Conservation (phyloP, 2,797 vertebrate species). For the Labroides dimidiatus region DNA sequence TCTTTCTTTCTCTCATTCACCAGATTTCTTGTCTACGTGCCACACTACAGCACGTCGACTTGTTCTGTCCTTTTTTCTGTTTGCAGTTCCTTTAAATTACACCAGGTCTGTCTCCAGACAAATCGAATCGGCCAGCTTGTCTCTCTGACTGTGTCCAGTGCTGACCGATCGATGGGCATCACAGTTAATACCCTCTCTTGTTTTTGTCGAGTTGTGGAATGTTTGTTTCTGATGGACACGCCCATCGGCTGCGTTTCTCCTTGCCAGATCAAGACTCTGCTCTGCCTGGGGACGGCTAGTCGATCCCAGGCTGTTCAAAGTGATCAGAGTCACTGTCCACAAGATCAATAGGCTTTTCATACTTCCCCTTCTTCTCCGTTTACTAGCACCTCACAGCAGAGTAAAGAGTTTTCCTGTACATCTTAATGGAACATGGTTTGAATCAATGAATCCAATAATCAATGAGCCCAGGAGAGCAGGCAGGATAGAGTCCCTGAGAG, state of each 20-base stretch:
- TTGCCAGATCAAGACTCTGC: conserved; percentile 50
- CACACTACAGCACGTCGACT: conserved; percentile 64
- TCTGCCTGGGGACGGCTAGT: conserved; percentile 59
- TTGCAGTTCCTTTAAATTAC: conserved; percentile 64
- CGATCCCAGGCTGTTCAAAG: conserved; percentile 76
- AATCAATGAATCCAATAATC: conserved; percentile 76
- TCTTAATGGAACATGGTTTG: conserved; percentile 55
- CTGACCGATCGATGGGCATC: conserved; percentile 74
- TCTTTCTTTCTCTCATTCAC: conserved; percentile 37
- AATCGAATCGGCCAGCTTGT: conserved; percentile 68
- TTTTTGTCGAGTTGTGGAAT: conserved; percentile 74
- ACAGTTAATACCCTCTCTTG: conserved; percentile 76
- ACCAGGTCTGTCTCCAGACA: conserved; percentile 56
- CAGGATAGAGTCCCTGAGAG: conserved; percentile 50
- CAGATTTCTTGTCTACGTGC: conserved; percentile 46
- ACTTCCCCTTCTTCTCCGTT: conserved; percentile 12
- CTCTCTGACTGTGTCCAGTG: conserved; percentile 56
- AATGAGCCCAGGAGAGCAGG: conserved; percentile 41
- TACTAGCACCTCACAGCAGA: conserved; percentile 45
- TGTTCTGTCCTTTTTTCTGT: conserved; percentile 57
- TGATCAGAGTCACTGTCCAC: conserved; percentile 76
- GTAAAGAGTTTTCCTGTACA: conserved; percentile 64
- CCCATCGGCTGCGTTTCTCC: conserved; percentile 51
- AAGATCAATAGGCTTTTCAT: conserved; percentile 64
- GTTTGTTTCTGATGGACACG: conserved; percentile 63